Base-by-base conservation (phyloP, 2,888 invertebrate genomes). In the Hypomecis atomaria region DNA sequence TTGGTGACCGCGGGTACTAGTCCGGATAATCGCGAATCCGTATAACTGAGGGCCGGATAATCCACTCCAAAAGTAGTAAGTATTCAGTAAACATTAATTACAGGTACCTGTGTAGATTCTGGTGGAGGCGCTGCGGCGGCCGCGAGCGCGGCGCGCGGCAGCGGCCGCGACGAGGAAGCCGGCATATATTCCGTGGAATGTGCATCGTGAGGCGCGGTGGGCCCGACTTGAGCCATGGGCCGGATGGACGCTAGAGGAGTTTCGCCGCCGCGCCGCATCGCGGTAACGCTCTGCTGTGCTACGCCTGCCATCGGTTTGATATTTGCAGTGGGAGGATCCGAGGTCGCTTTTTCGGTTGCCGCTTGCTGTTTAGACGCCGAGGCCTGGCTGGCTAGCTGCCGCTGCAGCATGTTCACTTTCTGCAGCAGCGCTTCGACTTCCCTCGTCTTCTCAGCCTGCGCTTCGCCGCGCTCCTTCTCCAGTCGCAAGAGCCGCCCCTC, bases 211-310 rank as follows among this genome's bases (percentile, higher is more conserved):
- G 95, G 95, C 57, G 96, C 96, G 48, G 96, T 96, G n/a, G 97
- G 97, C 52, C 97, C 93, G 59, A 97, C 96, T 54, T 96, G 96
- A 33, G 96, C 96, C 72, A 98, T 98, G 0, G 98, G 98, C 42
- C 98, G 94, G 77, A 99, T 98, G 75, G 98, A 98, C 23, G 98
- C 99, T 68, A 98, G 80, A 54, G 92, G 98, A 0, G 98, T 97
- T 82, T 97, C 97, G 5, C 96, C 94, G 3, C 96, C 95, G 67
- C 96, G 94, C 85, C 96, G 95, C 33, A 94, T 78, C 10, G 93
- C 94, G 43, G 94, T 82, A 67, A 92, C 92, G 72, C 91, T 92
- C 71, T 90, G 92, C 69, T 90, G 92, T 0, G 87, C 90, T 69
- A 92, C 89, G 55, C 93, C 92, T 87, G 98, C 96, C 96, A 98